Percentiles rank a stretch among this genome's conserved stretches.
phyloP scores from a whole-genome alignment of 2,797 vertebrate genomes.

The Cygnus olor region DNA sequence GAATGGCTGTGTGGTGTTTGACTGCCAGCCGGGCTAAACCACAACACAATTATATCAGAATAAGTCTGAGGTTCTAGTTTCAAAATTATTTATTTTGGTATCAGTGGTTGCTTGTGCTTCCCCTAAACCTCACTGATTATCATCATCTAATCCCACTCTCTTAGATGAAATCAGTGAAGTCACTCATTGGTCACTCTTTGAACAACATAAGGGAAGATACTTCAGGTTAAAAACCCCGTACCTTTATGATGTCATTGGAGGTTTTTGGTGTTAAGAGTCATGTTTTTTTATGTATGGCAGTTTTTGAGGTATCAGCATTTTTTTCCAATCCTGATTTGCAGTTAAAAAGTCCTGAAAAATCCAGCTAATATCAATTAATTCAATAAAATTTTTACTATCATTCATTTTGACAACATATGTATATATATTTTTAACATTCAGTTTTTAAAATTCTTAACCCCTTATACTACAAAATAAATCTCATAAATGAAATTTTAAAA shows the following conservation, averaged over 20 bases:
- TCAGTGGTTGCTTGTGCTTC: not conserved
- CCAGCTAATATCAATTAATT: not conserved
- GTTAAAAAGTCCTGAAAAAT: not conserved
- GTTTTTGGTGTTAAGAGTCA: not conserved
- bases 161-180: not conserved
- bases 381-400: not conserved
- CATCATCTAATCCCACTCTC: not conserved
- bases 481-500: not conserved
- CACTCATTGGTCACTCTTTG: not conserved
- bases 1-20: too few species aligned
- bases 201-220: conserved; percentile 5
- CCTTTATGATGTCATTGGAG: not conserved
- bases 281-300: not conserved
- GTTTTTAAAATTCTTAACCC: not conserved
- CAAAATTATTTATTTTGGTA: not conserved
- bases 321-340: not conserved
- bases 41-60: not conserved
- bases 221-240: not conserved
- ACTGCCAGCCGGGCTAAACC: too few species aligned
- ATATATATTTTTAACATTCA: not conserved
- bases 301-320: not conserved
- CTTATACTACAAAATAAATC: not conserved
- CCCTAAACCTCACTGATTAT: not conserved
- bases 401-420: not conserved
- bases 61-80: not conserved